Evolutionary conservation across 2,797 vertebrate species (phyloP).

Genomic region (Myotis findleyi): DNA sequence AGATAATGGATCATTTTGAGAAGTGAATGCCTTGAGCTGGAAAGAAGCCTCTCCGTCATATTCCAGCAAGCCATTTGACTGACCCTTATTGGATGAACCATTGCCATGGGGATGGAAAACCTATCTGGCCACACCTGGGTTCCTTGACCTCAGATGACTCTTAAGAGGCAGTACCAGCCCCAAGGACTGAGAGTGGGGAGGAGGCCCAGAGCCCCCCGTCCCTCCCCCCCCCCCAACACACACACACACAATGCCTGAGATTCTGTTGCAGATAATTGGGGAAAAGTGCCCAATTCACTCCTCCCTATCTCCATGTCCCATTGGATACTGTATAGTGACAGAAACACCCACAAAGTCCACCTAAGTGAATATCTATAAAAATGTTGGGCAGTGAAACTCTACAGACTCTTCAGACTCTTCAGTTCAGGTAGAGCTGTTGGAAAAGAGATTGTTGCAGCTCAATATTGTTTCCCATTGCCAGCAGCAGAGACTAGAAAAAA

Average conservation of each 20-base stretch:
- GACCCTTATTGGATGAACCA: not conserved
- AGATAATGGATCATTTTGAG: accelerated
- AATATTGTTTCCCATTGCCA: not conserved
- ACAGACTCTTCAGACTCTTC: too few relatives aligned
- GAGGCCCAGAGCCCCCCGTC: accelerated
- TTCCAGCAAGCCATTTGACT: not conserved
- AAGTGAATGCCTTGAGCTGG: accelerated
- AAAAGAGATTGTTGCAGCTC: not conserved
- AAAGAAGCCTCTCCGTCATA: not conserved
- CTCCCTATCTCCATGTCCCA: not conserved
- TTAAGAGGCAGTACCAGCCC: not conserved
- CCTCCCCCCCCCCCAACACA: too few relatives aligned
- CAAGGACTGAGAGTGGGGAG: accelerated
- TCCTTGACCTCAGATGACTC: not conserved
- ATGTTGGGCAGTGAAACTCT: accelerated
- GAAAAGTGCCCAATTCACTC: accelerated
- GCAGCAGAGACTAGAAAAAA: not conserved
- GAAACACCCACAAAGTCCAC: not conserved
- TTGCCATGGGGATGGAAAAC: not conserved
- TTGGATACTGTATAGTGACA: not conserved
- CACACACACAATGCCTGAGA: not conserved
- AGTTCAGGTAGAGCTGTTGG: not conserved
- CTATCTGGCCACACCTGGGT: not conserved
- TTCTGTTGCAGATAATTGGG: not conserved
- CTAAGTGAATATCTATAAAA: not conserved